These are phyloP conservation scores for Cantharis lateralis DNA, from an alignment of 2,888 invertebrate genomes.

Conservation along the genomic window DNA sequence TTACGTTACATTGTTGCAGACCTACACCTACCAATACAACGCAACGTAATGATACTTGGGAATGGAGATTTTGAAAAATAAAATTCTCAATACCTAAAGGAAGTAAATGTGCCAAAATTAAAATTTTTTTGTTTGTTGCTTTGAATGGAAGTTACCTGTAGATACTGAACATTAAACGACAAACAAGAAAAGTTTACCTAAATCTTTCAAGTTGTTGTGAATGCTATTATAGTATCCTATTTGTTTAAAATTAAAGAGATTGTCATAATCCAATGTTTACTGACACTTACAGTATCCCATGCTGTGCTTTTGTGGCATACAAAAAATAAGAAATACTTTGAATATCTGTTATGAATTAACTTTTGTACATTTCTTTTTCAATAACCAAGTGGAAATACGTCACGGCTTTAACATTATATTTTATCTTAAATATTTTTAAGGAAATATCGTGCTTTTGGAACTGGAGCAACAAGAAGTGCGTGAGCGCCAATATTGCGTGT, in stretches of 20 bases:
- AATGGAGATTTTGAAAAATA: too few relatives aligned
- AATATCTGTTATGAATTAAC: background rate
- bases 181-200: conserved; percentile 14
- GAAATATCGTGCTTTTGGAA: background rate
- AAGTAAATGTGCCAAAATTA: background rate
- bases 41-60: too few relatives aligned
- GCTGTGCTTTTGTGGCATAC: conserved; percentile 33
- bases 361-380: background rate
- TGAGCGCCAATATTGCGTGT: background rate
- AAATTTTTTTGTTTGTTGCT: background rate
- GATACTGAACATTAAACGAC: conserved; percentile 10
- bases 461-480: background rate
- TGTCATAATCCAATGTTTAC: conserved; percentile 43
- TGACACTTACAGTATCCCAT: conserved; percentile 35
- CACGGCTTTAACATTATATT: background rate
- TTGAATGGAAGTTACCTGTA: conserved; percentile 31
- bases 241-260: conserved; percentile 40
- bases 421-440: background rate
- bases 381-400: background rate
- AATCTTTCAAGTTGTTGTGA: conserved; percentile 19
- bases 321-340: conserved; percentile 1
- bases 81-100: background rate
- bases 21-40: too few relatives aligned
- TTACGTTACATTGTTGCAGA: background rate
- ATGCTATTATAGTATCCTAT: conserved; percentile 13